Evolutionary conservation across 2,113 vertebrate species (phyloP), one percentile per base, ranked within the genome.

Genomic region (Copsychus sechellarum): DNA sequence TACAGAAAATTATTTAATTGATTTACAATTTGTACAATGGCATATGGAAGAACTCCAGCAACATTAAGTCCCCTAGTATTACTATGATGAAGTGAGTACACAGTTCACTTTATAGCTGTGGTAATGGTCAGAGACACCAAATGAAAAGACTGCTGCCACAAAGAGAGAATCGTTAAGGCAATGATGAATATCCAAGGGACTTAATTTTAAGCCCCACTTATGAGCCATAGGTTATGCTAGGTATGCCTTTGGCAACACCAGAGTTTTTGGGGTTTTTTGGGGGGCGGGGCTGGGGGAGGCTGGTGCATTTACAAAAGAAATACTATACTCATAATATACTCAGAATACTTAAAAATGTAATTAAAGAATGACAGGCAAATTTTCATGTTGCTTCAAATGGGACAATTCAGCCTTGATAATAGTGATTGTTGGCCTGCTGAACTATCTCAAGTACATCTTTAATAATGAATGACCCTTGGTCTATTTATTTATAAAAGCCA

Each of bases 211-310:
- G 31, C 1, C 7, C 5, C 42, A 26, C 8, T 53, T 70, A 34
- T 7, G 12, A 90, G 12, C 11, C 26, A n/a, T 16, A 64, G 17
- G 28, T 54, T 71, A 69, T 38, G 28, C 4, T 62, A 84, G 12
- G 12, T 26, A 47, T 20, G 34, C 21, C 40, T 79, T 47, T 71
- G 29, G 25, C 8, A 79, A 26, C 9, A 43, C 16, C 15, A 56
- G 14, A 24, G 6, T 1, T 43, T 36, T 33, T 7, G 24, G 29
- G 14, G 0, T 2, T 33, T n/a, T 56, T n/a, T 14, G n/a, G 5
- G 42, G 8, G 9, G 14, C 5, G 4, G 3, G 13, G 4, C 5
- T n/a, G 5, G 3, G 14, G 4, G 4, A 3, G 18, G 3, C 5
- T 36, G 6, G 2, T 54, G 14, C 31, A 45, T n/a, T 85, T 85